Conservation (phyloP, 2,113 vertebrate species). For the Phainopepla nitens region DNA sequence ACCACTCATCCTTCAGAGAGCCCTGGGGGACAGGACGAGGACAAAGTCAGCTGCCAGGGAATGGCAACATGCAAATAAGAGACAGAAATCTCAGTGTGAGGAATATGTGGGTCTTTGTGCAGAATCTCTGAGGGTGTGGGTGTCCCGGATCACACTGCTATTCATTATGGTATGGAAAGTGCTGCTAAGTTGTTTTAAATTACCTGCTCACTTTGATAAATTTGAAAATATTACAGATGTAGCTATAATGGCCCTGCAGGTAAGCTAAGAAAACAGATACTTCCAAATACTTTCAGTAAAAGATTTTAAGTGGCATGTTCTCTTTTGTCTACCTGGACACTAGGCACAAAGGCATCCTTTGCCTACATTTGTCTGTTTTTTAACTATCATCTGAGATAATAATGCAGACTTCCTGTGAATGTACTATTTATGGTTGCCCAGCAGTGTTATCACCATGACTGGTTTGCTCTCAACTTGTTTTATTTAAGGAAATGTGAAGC, state of each 20-base stretch:
- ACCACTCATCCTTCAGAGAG: constrained; percentile 80
- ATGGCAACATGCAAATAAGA: not conserved
- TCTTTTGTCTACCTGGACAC: not conserved
- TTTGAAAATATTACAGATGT: not conserved
- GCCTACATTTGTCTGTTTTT: not conserved
- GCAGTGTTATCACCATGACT: not conserved
- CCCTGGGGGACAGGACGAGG: not conserved
- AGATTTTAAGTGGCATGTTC: not conserved
- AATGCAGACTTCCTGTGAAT: not conserved
- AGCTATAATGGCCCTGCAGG: not conserved
- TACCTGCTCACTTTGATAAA: not conserved
- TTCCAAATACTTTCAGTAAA: not conserved
- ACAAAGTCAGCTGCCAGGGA: not conserved
- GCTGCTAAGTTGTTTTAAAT: not conserved
- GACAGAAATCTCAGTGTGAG: not conserved
- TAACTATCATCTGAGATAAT: not conserved
- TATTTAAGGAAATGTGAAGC: not conserved
- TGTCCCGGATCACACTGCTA: not conserved
- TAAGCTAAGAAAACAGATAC: not conserved
- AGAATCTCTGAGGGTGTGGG: not conserved
- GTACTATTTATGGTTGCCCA: not conserved
- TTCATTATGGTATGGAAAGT: not conserved
- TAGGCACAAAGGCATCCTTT: not conserved
- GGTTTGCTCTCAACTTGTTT: not conserved
- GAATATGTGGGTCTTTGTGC: not conserved